phyloP scores from a whole-genome alignment of 2,888 invertebrate species.

The Andrena marginata region DNA sequence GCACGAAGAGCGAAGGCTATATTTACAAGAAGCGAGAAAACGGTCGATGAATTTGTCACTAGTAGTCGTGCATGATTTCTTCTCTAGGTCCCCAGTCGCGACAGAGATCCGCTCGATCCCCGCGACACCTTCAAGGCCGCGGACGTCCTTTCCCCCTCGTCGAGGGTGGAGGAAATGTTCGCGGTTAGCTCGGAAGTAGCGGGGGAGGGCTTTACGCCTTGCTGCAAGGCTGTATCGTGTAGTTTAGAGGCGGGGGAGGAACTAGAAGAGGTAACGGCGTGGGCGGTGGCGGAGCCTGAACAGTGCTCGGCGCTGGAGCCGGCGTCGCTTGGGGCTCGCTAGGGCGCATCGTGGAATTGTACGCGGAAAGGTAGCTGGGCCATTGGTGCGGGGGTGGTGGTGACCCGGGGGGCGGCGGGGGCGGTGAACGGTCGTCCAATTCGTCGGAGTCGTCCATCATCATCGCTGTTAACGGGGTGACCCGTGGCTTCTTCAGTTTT shows the following conservation, averaged over 20 bases:
- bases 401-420: constrained; percentile 88
- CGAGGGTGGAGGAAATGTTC: neutral
- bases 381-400: constrained; percentile 87
- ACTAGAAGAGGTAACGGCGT: constrained; percentile 82
- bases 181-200: neutral
- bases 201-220: constrained; percentile 74
- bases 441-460: constrained; percentile 86
- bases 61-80: constrained; percentile 40
- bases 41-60: constrained; percentile 38
- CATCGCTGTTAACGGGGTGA: constrained; percentile 80
- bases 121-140: constrained; percentile 9
- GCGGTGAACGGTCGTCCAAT: constrained; percentile 87
- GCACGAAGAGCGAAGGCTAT: constrained; percentile 44
- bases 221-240: constrained; percentile 83
- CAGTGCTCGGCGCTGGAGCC: constrained; percentile 54
- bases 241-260: constrained; percentile 83
- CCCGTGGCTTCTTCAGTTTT: constrained; percentile 83
- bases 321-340: constrained; percentile 49
- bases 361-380: constrained; percentile 83
- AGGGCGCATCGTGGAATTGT: constrained; percentile 69
- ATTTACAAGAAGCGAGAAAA: constrained; percentile 65
- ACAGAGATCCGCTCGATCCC: constrained; percentile 3
- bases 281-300: constrained; percentile 80
- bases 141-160: neutral
- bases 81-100: constrained; percentile 13